Evolutionary conservation across 2,113 vertebrate species (phyloP).

Genomic region (Pseudois nayaur): DNA sequence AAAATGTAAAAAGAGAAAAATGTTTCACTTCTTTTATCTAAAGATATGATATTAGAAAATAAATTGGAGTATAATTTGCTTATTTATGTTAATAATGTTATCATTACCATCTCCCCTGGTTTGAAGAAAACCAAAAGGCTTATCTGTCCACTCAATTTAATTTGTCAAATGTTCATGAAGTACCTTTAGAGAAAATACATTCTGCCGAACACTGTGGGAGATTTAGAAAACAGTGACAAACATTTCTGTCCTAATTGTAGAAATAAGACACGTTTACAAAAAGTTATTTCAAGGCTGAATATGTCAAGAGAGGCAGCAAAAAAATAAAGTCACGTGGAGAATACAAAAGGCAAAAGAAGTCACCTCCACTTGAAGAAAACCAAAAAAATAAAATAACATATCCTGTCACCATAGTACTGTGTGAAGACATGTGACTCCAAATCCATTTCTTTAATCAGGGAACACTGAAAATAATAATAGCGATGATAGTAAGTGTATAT

Average conservation of each 20-base stretch:
- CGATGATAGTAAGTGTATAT: neutral
- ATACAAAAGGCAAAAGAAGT: neutral
- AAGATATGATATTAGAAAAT: neutral
- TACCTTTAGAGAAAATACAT: conserved; percentile 13
- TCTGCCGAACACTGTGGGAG: neutral
- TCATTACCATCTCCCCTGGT: neutral
- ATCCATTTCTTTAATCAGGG: neutral
- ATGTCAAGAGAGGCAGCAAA: neutral
- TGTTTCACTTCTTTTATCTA: neutral
- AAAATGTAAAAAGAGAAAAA: neutral
- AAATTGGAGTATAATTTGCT: neutral
- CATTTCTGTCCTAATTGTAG: conserved; percentile 1
- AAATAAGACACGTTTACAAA: neutral
- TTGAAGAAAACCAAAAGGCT: neutral
- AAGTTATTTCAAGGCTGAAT: neutral
- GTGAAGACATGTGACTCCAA: neutral
- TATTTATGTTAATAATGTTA: conserved; percentile 14
- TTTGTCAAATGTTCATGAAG: conserved; percentile 38
- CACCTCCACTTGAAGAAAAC: neutral
- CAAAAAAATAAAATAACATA: neutral
- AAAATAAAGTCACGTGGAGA: neutral
- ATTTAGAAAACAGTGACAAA: conserved; percentile 11
- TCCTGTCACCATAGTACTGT: neutral
- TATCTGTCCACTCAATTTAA: conserved; percentile 1
- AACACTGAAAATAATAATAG: neutral